Conservation (phyloP, 1,140 invertebrate species). For the Drosophila suzukii region DNA sequence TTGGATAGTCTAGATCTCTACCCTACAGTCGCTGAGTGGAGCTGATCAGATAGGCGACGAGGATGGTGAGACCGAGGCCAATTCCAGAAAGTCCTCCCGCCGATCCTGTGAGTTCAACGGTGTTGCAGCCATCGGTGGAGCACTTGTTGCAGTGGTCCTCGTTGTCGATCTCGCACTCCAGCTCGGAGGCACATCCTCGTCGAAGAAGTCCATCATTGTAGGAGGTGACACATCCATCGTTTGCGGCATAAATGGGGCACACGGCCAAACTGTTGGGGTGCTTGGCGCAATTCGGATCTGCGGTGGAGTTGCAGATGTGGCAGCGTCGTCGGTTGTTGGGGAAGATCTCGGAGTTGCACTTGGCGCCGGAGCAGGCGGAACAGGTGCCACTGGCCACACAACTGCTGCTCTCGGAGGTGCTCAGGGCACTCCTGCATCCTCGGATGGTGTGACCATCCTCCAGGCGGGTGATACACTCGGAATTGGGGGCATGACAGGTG, state of each 20-base stretch:
- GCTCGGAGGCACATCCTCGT: constrained; percentile 63
- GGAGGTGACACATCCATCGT: constrained; percentile 56
- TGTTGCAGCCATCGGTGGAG: constrained; percentile 70
- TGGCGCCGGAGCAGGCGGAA: constrained; percentile 53
- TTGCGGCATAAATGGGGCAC: constrained; percentile 63
- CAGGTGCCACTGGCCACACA: constrained; percentile 66
- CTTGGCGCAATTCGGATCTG: constrained; percentile 36
- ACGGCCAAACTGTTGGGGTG: constrained; percentile 49
- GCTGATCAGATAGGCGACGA: constrained; percentile 49
- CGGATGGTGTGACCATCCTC: constrained; percentile 60
- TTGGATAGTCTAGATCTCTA: neutral
- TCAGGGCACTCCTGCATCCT: constrained; percentile 57
- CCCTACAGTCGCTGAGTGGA: constrained; percentile 22
- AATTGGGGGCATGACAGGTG: constrained; percentile 46
- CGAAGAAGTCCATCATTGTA: constrained; percentile 26
- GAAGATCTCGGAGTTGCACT: constrained; percentile 67
- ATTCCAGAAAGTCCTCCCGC: constrained; percentile 37
- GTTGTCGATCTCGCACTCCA: constrained; percentile 53
- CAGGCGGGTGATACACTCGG: constrained; percentile 59
- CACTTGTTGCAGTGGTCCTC: constrained; percentile 64
- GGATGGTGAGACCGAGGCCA: constrained; percentile 57
- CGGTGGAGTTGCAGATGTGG: constrained; percentile 69
- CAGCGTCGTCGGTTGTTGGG: constrained; percentile 63
- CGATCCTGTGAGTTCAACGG: constrained; percentile 41
- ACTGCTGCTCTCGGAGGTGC: constrained; percentile 22